Conservation (phyloP, 1,140 invertebrate species). For the Solen grandis region DNA sequence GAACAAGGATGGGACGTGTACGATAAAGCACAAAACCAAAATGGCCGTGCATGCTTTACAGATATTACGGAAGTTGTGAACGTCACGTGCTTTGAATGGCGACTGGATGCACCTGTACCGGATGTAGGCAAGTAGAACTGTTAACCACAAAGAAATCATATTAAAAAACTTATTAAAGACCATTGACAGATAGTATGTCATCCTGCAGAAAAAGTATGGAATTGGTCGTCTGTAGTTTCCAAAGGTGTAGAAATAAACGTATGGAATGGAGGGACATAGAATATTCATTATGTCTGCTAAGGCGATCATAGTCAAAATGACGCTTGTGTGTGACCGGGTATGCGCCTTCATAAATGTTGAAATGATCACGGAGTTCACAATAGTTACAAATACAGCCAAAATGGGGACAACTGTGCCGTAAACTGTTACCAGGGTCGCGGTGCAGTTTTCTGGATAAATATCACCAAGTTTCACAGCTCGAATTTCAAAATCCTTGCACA, state of each 20-base stretch:
- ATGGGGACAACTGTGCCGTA: slow-evolving; percentile 7
- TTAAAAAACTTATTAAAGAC: slow-evolving; percentile 14
- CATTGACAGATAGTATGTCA: neutral
- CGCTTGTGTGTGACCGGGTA: slow-evolving; percentile 19
- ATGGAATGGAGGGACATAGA: neutral
- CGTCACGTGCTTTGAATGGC: slow-evolving; percentile 4
- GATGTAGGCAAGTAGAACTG: slow-evolving; percentile 36
- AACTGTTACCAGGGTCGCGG: neutral
- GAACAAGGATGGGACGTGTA: slow-evolving; percentile 21
- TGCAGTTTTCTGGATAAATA: neutral
- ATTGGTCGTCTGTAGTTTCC: neutral
- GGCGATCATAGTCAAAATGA: slow-evolving; percentile 29
- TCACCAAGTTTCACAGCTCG: neutral
- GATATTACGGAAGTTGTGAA: neutral
- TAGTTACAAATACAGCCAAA: neutral
- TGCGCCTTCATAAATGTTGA: slow-evolving; percentile 6
- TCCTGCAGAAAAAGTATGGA: neutral
- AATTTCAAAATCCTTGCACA: too few relatives aligned
- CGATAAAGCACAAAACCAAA: neutral
- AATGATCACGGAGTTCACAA: neutral
- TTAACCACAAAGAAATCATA: slow-evolving; percentile 32
- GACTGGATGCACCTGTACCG: slow-evolving; percentile 10
- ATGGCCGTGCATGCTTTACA: neutral
- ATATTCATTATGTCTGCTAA: slow-evolving; percentile 19
- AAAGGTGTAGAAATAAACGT: slow-evolving; percentile 13